phyloP scores from a whole-genome alignment of 2,113 vertebrate genomes.

The Strix uralensis region DNA sequence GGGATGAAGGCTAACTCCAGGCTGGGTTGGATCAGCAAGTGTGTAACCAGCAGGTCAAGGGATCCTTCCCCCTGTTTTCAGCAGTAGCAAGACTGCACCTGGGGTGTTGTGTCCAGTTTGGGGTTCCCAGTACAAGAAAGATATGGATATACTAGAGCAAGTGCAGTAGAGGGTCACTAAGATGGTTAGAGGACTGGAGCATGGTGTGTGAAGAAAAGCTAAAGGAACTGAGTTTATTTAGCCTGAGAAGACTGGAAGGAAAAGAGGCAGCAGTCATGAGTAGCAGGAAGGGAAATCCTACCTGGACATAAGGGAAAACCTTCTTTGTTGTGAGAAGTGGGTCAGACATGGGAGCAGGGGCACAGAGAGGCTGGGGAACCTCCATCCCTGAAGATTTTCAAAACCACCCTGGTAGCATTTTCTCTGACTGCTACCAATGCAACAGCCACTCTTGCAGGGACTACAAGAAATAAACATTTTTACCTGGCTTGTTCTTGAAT shows the following conservation, averaged over 20 bases:
- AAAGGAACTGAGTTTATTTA: not conserved
- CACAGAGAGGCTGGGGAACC: not conserved
- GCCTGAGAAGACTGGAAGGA: not conserved
- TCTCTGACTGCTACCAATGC: not conserved
- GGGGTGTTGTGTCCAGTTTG: not conserved
- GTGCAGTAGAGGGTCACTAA: not conserved
- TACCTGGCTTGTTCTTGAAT: not conserved
- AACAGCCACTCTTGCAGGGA: not conserved
- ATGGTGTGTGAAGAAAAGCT: not conserved
- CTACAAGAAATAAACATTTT: not conserved
- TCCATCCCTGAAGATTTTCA: not conserved
- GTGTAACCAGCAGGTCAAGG: not conserved
- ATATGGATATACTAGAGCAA: not conserved
- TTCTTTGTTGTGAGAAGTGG: not conserved
- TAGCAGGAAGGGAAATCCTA: not conserved
- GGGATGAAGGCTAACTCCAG: not conserved
- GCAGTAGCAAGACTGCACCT: not conserved
- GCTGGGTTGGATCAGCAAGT: not conserved
- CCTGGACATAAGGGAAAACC: not conserved
- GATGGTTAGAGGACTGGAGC: not conserved
- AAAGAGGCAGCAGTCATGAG: not conserved
- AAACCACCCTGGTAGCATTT: not conserved
- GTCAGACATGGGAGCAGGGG: not conserved
- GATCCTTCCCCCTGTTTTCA: not conserved
- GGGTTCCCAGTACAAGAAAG: not conserved